Evolutionary conservation across 1,140 invertebrate species (phyloP).

Genomic region (Zaprionus inermis): DNA sequence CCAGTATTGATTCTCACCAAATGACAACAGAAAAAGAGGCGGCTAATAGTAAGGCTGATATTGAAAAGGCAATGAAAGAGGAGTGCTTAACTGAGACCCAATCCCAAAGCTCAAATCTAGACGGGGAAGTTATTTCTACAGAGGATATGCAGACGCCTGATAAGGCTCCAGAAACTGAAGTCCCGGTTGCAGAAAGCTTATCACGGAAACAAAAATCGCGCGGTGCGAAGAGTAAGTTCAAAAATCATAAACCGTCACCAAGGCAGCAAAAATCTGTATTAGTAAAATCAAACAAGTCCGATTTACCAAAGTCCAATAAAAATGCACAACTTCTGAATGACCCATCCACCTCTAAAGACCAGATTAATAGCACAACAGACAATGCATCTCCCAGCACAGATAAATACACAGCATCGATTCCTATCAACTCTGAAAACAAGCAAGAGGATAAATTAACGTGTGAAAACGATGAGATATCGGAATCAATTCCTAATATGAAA

Average conservation of each 20-base stretch:
- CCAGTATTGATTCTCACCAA: neutral
- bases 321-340: neutral
- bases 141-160: neutral
- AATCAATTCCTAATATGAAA: too few species aligned
- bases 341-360: neutral
- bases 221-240: constrained; percentile 2
- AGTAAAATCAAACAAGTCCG: neutral
- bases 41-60: neutral
- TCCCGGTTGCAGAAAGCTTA: neutral
- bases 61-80: neutral
- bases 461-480: neutral
- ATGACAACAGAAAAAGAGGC: too few species aligned
- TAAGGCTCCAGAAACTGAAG: neutral
- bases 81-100: neutral
- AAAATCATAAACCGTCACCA: neutral
- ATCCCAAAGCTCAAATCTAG: neutral
- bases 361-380: neutral
- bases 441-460: neutral
- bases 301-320: neutral
- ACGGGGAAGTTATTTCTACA: neutral
- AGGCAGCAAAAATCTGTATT: neutral
- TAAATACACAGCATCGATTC: neutral
- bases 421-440: neutral
- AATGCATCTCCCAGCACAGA: neutral
- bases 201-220: neutral